phyloP scores from a whole-genome alignment of 2,888 invertebrate genomes.

The Himalopsyche tibetana region DNA sequence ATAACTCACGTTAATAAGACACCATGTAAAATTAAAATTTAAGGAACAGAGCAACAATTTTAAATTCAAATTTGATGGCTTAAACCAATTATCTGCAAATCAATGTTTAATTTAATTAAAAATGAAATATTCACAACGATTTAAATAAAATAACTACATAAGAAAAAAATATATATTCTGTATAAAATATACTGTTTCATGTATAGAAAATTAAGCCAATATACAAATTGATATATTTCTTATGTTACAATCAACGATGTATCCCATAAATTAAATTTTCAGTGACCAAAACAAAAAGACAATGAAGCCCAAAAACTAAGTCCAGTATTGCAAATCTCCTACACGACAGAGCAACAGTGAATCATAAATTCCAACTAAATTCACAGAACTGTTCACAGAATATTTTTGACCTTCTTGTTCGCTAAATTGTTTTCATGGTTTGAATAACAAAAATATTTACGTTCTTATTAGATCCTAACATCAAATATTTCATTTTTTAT shows the following conservation, averaged over 20 bases:
- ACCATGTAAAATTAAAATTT: no score
- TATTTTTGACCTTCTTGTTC: constrained; percentile 57
- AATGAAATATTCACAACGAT: no score
- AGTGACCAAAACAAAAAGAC: neutral
- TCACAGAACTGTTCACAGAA: constrained; percentile 55
- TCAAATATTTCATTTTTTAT: constrained; percentile 34
- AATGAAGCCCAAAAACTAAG: neutral
- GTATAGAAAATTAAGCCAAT: no score
- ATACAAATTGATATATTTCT: no score
- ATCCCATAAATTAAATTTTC: neutral
- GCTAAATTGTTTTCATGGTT: constrained; percentile 59
- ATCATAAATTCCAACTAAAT: constrained; percentile 27
- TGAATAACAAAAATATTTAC: constrained; percentile 53
- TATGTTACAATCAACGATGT: neutral
- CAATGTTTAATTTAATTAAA: no score
- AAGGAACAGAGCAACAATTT: no score
- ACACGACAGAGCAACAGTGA: constrained; percentile 11
- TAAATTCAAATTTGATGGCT: no score
- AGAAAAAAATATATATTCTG: no score
- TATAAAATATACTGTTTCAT: no score
- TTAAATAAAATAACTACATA: no score
- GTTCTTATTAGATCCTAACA: constrained; percentile 30
- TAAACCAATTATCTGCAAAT: no score
- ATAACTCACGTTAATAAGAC: no score
- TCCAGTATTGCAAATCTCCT: neutral